These are phyloP conservation scores for Tragelaphus imberbis DNA, from an alignment of 2,113 vertebrate species.

Conservation along the genomic window DNA sequence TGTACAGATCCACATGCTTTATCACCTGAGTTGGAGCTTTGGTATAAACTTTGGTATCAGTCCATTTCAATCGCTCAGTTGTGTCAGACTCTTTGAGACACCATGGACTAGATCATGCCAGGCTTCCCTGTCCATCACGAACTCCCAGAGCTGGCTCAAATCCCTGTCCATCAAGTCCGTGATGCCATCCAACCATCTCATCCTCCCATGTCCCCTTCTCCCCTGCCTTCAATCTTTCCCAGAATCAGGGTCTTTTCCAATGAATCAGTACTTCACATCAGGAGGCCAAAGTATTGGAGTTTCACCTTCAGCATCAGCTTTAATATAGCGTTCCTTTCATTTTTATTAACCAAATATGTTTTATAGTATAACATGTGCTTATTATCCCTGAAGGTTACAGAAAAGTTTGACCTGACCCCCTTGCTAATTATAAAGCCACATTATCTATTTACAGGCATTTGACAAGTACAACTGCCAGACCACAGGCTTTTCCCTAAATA, in stretches of 20 bases:
- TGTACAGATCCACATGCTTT: background rate
- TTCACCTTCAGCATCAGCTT: background rate
- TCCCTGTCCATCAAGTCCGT: fast-evolving
- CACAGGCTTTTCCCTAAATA: background rate
- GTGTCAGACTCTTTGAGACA: background rate
- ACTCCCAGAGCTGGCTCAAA: background rate
- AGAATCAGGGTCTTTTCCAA: background rate
- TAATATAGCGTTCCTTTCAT: background rate
- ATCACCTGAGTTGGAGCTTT: background rate
- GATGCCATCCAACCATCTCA: background rate
- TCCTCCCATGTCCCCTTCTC: background rate
- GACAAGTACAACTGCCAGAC: background rate
- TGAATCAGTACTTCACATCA: fast-evolving
- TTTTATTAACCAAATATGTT: background rate
- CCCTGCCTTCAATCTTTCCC: background rate
- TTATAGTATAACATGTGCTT: background rate
- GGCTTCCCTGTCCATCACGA: background rate
- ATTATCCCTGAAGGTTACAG: background rate
- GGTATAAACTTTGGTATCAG: background rate
- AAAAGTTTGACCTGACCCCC: background rate
- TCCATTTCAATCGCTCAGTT: background rate
- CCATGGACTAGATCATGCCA: background rate
- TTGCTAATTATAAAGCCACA: background rate
- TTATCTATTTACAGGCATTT: background rate
- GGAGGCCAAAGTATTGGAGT: background rate